Percentiles rank a stretch among this genome's conserved stretches.
Evolutionary conservation across 1,140 invertebrate species (phyloP).

Genomic region (Lepidurus packardi): DNA sequence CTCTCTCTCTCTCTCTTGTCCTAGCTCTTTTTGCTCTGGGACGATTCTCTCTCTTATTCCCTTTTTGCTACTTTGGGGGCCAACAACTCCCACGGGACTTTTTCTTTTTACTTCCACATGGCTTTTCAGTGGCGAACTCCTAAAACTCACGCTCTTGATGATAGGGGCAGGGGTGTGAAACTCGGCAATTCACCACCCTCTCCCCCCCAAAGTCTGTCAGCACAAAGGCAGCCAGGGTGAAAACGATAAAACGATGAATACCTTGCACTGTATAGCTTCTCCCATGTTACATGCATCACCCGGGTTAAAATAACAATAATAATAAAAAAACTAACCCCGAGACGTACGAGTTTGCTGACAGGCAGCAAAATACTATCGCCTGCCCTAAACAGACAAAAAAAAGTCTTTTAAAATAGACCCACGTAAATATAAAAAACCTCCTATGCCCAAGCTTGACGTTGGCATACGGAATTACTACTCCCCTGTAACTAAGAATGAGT

Average conservation of each 20-base stretch:
- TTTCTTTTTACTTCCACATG: not conserved
- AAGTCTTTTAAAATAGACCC: not conserved
- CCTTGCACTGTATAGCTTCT: not conserved
- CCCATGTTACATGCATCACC: not conserved
- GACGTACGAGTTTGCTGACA: conserved; percentile 9
- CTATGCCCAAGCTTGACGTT: too few relatives aligned
- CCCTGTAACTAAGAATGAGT: too few relatives aligned
- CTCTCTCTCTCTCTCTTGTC: too few relatives aligned
- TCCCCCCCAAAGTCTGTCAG: not conserved
- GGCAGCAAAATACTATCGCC: conserved; percentile 2
- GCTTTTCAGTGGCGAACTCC: conserved; percentile 10
- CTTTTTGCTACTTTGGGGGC: too few relatives aligned
- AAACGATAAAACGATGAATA: not conserved
- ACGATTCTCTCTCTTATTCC: not conserved
- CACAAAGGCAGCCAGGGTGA: not conserved
- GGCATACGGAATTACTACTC: too few relatives aligned
- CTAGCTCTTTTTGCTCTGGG: not conserved
- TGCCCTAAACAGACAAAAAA: not conserved
- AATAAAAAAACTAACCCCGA: not conserved
- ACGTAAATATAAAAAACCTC: not conserved
- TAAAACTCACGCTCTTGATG: conserved; percentile 18
- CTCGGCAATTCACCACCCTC: not conserved
- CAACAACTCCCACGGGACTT: not conserved
- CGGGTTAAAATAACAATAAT: not conserved
- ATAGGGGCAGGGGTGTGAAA: conserved; percentile 6